Percentiles rank a stretch among this genome's conserved stretches.
Conservation (phyloP, 1,140 invertebrate genomes). For the Cotesia glomerata region DNA sequence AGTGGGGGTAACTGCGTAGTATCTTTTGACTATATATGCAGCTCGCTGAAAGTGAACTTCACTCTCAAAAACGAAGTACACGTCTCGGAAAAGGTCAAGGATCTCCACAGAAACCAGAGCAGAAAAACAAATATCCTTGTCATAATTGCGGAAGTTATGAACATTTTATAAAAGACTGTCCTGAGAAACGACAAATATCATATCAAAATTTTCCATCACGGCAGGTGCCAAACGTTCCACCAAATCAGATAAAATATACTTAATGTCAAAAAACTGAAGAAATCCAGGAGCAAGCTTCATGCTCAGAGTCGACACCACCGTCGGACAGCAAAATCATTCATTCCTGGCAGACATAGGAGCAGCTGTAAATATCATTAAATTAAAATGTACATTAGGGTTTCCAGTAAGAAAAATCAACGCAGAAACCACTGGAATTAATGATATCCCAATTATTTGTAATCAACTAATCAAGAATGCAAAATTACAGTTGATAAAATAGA, state of each 20-base stretch:
- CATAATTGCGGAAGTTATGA: not conserved
- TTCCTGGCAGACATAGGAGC: conserved; percentile 20
- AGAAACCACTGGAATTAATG: conserved; percentile 15
- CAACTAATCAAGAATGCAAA: conserved; percentile 7
- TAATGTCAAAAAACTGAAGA: conserved; percentile 9
- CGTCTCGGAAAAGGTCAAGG: no score
- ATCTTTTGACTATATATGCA: no score
- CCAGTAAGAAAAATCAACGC: not conserved
- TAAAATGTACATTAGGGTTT: conserved; percentile 1
- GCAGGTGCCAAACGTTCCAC: not conserved
- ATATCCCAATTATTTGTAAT: conserved; percentile 7
- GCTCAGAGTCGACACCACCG: not conserved
- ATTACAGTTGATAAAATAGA: conserved; percentile 1
- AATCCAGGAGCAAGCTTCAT: conserved; percentile 17
- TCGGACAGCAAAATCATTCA: conserved; percentile 15
- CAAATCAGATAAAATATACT: conserved; percentile 8
- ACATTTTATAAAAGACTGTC: conserved; percentile 17
- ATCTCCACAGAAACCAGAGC: not conserved
- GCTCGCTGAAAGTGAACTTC: no score
- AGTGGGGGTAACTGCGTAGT: no score
- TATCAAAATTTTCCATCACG: conserved; percentile 7
- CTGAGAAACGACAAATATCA: not conserved
- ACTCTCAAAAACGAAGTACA: no score
- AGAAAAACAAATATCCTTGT: not conserved
- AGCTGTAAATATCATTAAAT: conserved; percentile 8